These are phyloP conservation scores for Sweltsa coloradensis DNA, from an alignment of 1,140 invertebrate genomes.

Conservation along the genomic window DNA sequence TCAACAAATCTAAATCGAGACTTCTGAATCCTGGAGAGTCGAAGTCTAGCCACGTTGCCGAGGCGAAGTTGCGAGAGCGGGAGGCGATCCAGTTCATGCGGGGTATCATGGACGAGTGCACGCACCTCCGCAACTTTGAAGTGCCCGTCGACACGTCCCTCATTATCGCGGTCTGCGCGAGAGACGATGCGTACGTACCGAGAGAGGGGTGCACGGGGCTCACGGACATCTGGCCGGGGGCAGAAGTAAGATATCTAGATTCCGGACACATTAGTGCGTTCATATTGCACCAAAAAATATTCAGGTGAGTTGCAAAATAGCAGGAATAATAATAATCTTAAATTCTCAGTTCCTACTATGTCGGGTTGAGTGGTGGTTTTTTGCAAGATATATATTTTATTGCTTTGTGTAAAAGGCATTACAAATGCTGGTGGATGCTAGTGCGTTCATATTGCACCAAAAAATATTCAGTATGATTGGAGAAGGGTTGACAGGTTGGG, in stretches of 20 bases:
- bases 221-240: constrained; percentile 84
- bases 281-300: constrained; percentile 71
- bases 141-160: constrained; percentile 61
- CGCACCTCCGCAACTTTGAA: constrained; percentile 88
- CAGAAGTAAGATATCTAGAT: constrained; percentile 74
- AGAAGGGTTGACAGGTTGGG: too few species aligned
- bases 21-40: too few species aligned
- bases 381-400: neutral
- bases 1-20: too few species aligned
- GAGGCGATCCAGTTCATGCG: constrained; percentile 90
- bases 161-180: constrained; percentile 75
- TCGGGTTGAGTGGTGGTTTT: too few species aligned
- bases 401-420: constrained; percentile 1
- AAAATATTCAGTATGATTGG: too few species aligned
- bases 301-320: constrained; percentile 64
- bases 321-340: neutral
- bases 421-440: constrained; percentile 18
- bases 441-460: constrained; percentile 78
- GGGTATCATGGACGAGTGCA: constrained; percentile 97
- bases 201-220: constrained; percentile 66
- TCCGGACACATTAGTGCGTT: constrained; percentile 87
- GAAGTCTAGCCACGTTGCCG: neutral
- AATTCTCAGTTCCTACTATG: neutral
- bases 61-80: constrained; percentile 35
- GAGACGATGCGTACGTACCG: constrained; percentile 87